Base-by-base conservation (phyloP, 2,888 invertebrate species). In the Scaptomyza polygonia region DNA sequence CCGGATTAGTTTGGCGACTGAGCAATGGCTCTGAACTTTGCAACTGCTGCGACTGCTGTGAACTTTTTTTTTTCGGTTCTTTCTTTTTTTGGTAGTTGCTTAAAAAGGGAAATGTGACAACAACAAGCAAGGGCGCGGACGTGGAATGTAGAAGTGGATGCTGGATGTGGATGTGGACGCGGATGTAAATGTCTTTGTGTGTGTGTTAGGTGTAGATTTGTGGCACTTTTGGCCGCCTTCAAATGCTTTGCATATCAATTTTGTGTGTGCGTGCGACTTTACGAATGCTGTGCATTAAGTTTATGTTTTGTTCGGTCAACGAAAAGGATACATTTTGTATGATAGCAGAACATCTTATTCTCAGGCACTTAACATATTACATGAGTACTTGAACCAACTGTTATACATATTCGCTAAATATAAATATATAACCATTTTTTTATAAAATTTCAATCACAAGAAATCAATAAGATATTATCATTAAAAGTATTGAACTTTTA, bases 1-100 rank as follows among this genome's bases (percentile, higher is more conserved):
- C 72, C 72, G 89, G 90, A 90, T 90, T 90, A 90, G 88, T 78
- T 78, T 79, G 82, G 75, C 81, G 88, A 84, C 85, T 83, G 88
- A 80, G 86, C 77, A 84, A 77, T 83, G 81, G 82, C 84, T 83
- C 84, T 81, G 81, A 80, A 81, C 76, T 76, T 76, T 76, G 76
- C 72, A 76, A 66, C 39, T 39, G 39, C 76, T 36, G 36, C 76
- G 74, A 74, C 73, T 83, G 78, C 77, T 74, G 78, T 86, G 86
- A 86, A 86, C 86, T 48, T 85, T 86, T 84, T 79, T 3, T 36
- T 3, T 29, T 6, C 5, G 5, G n/a, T 34, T 34, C n/a, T 34
- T 34, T 34, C n/a, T 36, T 48, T 86, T 86, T 84, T 79, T 66
- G 86, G 78, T 81, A 84, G 83, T 83, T 88, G 76, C 81, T 77